These are phyloP conservation scores for Sakesphorus luctuosus DNA, from an alignment of 2,113 vertebrate species.

Conservation along the genomic window DNA sequence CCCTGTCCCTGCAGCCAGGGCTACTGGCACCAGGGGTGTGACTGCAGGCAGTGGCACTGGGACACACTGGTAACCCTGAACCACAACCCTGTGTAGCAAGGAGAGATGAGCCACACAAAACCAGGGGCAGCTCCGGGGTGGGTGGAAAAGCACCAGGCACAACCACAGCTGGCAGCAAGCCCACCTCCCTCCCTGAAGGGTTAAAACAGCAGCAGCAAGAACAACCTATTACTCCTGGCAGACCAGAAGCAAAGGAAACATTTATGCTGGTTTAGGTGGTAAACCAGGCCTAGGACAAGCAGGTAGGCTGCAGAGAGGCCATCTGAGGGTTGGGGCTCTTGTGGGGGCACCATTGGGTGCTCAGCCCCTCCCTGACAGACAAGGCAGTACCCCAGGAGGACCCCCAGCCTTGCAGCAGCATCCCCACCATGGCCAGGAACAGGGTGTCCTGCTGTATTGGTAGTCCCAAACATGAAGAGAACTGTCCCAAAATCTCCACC, in stretches of 20 bases:
- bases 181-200: not conserved
- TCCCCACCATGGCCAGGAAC: accelerated
- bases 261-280: not conserved
- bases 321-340: no score
- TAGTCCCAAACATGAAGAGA: not conserved
- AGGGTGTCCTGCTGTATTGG: not conserved
- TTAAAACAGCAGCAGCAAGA: not conserved
- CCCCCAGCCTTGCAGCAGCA: not conserved
- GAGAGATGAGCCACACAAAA: not conserved
- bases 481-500: not conserved
- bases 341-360: not conserved
- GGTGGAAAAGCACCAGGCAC: not conserved
- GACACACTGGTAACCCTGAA: not conserved
- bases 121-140: accelerated
- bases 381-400: not conserved
- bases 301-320: not conserved
- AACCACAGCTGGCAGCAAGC: not conserved
- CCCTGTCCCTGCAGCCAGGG: not conserved
- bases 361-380: not conserved
- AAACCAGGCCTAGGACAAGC: not conserved
- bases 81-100: not conserved
- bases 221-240: not conserved
- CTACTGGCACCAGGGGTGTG: accelerated
- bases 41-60: not conserved
- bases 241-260: not conserved